Evolutionary conservation across 2,113 vertebrate genomes (phyloP), one percentile per base, ranked within the genome.

Genomic region (Rynchops niger): DNA sequence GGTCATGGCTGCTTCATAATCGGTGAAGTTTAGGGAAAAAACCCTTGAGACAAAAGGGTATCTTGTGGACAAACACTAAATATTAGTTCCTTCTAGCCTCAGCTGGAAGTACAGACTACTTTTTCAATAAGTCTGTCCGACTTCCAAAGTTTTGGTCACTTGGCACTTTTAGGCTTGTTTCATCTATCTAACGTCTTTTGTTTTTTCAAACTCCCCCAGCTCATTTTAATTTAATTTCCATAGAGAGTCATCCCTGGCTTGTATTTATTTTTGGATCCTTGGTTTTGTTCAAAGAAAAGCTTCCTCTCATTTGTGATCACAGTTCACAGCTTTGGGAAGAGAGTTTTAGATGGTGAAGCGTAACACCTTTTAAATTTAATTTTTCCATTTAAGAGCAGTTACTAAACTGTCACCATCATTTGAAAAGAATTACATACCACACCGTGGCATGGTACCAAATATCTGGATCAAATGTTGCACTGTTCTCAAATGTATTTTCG

Each of bases 171-270:
- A 84, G 56, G 77, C 20, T 63, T 89, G 56, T 77, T 97, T 92
- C 62, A 53, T 63, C 42, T 80, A 4, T 69, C 55, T 86, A 69
- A 67, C 17, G 89, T 81, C 9, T 74, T 94, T 85, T 93, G 12
- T 67, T 96, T 96, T 82, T 94, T 74, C 70, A 85, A 38, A 65
- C 30, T 96, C 88, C 14, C 13, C 40, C 78, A 86, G 29, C 38
- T 94, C 4, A 73, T 95, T 97, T 96, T 93, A 94, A 94, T 90
- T 96, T 59, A 82, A 93, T 96, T 97, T 77, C n/a, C 43, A 77
- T 26, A 27, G n/a, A 83, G n/a, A 74, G 43, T 85, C 11, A 45
- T 86, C 20, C 29, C 25, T 32, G 22, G 47, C 17, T 56, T 69
- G 14, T 52, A 78, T 81, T 93, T 86, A 79, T 71, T 93, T 96